These are phyloP conservation scores for Antrozous pallidus DNA, from an alignment of 2,797 vertebrate species.

Conservation along the genomic window DNA sequence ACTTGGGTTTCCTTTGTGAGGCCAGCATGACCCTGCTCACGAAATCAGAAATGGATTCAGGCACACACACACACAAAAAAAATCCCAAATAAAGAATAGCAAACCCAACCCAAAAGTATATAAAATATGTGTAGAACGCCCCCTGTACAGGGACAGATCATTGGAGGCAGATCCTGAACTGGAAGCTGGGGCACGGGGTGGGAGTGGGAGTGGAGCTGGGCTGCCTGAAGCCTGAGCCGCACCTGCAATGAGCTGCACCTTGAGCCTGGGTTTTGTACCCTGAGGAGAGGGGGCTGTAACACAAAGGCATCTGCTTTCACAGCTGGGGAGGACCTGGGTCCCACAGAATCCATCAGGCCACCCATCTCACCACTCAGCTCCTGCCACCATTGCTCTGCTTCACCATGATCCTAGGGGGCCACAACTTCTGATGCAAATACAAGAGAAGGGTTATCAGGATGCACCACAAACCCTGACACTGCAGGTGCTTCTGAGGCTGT, in stretches of 20 bases:
- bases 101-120: not conserved
- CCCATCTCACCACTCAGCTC: not conserved
- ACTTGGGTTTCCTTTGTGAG: not conserved
- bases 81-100: not conserved
- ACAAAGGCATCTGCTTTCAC: accelerated
- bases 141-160: not conserved
- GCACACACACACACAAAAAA: too few species aligned
- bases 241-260: too few species aligned
- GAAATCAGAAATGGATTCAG: not conserved
- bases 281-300: not conserved
- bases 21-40: not conserved
- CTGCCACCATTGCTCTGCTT: not conserved
- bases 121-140: not conserved
- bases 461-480: not conserved
- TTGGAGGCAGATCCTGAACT: not conserved
- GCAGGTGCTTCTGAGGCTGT: not conserved
- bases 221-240: too few species aligned
- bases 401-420: not conserved
- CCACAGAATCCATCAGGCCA: accelerated
- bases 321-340: too few species aligned
- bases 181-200: accelerated
- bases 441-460: not conserved
- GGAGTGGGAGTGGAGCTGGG: not conserved
- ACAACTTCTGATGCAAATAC: not conserved
- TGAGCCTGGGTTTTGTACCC: not conserved